Percentiles rank a stretch among this genome's conserved stretches.
phyloP scores from a whole-genome alignment of 2,113 vertebrate genomes.

The Pyxicephalus adspersus region DNA sequence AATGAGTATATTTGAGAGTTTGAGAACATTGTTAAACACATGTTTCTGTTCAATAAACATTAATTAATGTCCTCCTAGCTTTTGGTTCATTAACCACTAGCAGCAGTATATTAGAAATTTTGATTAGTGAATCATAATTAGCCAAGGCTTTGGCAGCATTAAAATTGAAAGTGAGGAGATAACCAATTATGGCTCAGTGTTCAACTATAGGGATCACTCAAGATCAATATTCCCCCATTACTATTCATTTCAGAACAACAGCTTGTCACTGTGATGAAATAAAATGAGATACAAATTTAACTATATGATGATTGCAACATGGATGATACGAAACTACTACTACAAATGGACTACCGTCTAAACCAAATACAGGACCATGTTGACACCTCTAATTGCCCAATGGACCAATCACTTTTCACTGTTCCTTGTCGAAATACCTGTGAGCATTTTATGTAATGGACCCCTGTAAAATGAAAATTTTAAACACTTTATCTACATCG shows the following conservation, averaged over 20 bases:
- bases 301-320: not conserved
- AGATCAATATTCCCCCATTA: constrained; percentile 35
- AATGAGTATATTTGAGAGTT: not conserved
- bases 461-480: too few relatives aligned
- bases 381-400: too few relatives aligned
- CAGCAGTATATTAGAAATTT: constrained; percentile 14
- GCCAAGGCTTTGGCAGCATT: constrained; percentile 11
- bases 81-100: constrained; percentile 38
- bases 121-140: constrained; percentile 37
- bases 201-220: constrained; percentile 28
- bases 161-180: constrained; percentile 17
- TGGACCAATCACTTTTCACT: too few relatives aligned
- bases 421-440: too few relatives aligned
- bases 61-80: constrained; percentile 34
- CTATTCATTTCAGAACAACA: constrained; percentile 13
- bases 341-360: not conserved
- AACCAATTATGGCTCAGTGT: not conserved
- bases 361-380: too few relatives aligned
- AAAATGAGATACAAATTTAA: constrained; percentile 4
- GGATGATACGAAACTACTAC: not conserved
- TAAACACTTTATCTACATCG: too few relatives aligned
- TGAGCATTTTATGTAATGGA: too few relatives aligned
- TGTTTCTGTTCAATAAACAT: constrained; percentile 38
- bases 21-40: not conserved
- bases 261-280: constrained; percentile 24